A percentile compares a stretch with the other conserved stretches of the same genome.
Evolutionary conservation across 1,140 invertebrate genomes (phyloP).

Genomic region (Trichogramma pretiosum): DNA sequence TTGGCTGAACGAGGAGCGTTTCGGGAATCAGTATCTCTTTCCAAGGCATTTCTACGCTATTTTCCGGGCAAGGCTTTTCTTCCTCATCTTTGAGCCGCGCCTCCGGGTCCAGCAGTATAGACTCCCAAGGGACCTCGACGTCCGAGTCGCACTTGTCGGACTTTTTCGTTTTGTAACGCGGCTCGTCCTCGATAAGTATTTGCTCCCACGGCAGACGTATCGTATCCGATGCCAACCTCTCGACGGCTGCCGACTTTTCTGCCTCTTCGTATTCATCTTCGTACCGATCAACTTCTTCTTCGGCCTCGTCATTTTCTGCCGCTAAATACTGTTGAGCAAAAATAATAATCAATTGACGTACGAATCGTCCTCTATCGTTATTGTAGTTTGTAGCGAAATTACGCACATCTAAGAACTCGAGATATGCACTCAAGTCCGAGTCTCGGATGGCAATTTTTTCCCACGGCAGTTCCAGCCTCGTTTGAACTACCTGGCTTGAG

Average conservation of each 20-base stretch:
- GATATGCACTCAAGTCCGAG: neutral
- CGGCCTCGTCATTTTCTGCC: no score
- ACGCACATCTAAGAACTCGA: no score
- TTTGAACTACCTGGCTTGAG: slow-evolving; percentile 29
- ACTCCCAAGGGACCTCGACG: slow-evolving; percentile 31
- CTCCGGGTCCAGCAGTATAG: slow-evolving; percentile 23
- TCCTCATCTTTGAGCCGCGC: slow-evolving; percentile 16
- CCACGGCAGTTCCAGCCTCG: slow-evolving; percentile 35
- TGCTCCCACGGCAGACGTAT: slow-evolving; percentile 31
- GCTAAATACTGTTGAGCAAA: no score
- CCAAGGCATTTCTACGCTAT: slow-evolving; percentile 35
- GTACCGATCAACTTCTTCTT: no score
- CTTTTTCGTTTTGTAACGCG: neutral
- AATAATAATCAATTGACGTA: no score
- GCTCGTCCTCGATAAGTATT: slow-evolving; percentile 26
- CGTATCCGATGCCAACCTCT: slow-evolving; percentile 15
- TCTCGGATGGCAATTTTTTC: slow-evolving; percentile 26
- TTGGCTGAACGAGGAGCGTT: slow-evolving; percentile 26
- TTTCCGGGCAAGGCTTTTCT: slow-evolving; percentile 16
- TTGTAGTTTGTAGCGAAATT: no score
- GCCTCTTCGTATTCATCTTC: no score
- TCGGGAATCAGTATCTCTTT: slow-evolving; percentile 28
- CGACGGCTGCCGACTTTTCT: no score
- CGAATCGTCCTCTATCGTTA: no score
- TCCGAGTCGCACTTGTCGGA: slow-evolving; percentile 23